Evolutionary conservation across 1,140 invertebrate genomes (phyloP), one percentile per base, ranked within the genome.

Genomic region (Hyphantria cunea): DNA sequence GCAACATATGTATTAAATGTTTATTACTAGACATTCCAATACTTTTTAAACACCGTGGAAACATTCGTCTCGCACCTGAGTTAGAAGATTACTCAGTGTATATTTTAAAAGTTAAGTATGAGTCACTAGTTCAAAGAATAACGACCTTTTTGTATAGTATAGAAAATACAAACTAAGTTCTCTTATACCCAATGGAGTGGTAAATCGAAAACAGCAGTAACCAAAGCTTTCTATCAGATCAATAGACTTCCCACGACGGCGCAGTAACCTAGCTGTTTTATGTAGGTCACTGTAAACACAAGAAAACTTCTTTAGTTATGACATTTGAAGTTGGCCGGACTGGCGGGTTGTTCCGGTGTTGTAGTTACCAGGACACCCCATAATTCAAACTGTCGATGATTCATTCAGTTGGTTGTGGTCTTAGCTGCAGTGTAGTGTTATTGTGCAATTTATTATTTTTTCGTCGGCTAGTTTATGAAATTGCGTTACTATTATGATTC

Each of bases 401-500:
- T 69, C 66, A 75, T 73, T 76, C 48, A 13, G 50, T 64, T 37
- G 11, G 49, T 64, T 15, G 48, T 47, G 33, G 51, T 25, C 33
- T 33, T 63, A 52, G 49, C 59, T 52, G 58, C 61, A 61, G 53
- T 64, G 70, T 48, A 31, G 62, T 51, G 62, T 64, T n/a, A n/a
- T n/a, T 49, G 54, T 61, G 32, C 49, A 33, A 37, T 32, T 58
- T 58, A 17, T 32, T 8, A 39, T 54, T 47, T 32, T 48, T 47
- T 48, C 17, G 17, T 42, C 47, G 48, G 31, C 47, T 49, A 49
- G 68, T 76, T 72, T 74, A 90, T 90, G 87, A 83, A 81, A 73
- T 72, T 90, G 39, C 70, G 74, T 56, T 87, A 90, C 64, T 90
- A 84, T 71, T 90, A 90, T 69, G 87, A 90, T 70, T 78, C 87